These are phyloP conservation scores for Drosophila albomicans DNA, from an alignment of 1,140 invertebrate species.

Conservation along the genomic window DNA sequence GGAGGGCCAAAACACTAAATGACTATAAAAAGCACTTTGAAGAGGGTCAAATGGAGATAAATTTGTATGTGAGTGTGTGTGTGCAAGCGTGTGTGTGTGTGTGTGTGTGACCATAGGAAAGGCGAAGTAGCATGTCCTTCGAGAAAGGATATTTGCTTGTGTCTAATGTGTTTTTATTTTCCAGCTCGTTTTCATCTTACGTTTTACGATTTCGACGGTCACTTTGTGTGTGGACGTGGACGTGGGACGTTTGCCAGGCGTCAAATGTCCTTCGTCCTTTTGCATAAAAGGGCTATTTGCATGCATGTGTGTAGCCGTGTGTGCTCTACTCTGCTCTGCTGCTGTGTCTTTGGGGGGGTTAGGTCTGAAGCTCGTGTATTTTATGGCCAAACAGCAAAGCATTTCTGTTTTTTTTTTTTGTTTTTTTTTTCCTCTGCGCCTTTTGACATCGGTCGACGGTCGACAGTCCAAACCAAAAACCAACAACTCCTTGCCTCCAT, in stretches of 20 bases:
- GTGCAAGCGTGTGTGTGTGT: slow-evolving; percentile 10
- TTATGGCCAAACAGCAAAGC: slow-evolving; percentile 70
- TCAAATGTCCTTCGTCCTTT: slow-evolving; percentile 53
- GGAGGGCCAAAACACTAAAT: slow-evolving; percentile 84
- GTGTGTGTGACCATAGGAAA: slow-evolving; percentile 36
- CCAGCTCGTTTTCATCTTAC: slow-evolving; percentile 80
- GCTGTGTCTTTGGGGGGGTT: slow-evolving; percentile 16
- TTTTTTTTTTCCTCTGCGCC: slow-evolving; percentile 22
- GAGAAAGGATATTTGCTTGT: slow-evolving; percentile 81
- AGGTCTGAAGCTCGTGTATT: slow-evolving; percentile 54
- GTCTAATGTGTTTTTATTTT: slow-evolving; percentile 84
- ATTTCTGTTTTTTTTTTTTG: slow-evolving; percentile 29
- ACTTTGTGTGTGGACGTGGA: slow-evolving; percentile 73
- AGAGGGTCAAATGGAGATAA: slow-evolving; percentile 85
- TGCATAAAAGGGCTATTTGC: slow-evolving; percentile 63
- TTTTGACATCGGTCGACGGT: slow-evolving; percentile 64
- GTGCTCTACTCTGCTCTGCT: slow-evolving; percentile 16
- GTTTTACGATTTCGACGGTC: slow-evolving; percentile 80
- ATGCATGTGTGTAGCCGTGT: slow-evolving; percentile 42
- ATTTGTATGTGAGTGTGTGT: slow-evolving; percentile 64
- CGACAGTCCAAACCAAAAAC: slow-evolving; percentile 20
- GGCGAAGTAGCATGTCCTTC: slow-evolving; percentile 55
- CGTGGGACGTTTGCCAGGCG: slow-evolving; percentile 56
- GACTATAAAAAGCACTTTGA: slow-evolving; percentile 85
- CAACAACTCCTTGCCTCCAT: slow-evolving; percentile 5